Base-by-base conservation (phyloP, 2,113 vertebrate species). In the Rhabdomys dilectus region DNA sequence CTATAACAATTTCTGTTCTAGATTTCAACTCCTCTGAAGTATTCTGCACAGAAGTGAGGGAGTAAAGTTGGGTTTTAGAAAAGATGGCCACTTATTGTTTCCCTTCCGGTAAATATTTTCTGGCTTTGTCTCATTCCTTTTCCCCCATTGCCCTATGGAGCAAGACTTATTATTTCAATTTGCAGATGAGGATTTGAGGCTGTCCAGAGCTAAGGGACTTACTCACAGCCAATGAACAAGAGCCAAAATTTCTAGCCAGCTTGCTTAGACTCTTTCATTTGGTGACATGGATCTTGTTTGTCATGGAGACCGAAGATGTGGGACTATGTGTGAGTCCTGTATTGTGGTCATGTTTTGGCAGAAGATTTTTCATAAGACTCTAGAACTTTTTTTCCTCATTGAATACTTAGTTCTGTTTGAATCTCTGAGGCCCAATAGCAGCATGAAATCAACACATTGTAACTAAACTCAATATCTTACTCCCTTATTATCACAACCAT, bases 151-250 rank as follows among this genome's bases (percentile, higher is more conserved):
- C 48, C 22, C 70, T 84, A 1, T 66, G 80, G 93, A 56, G 26
- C 51, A 90, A 95, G 78, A 58, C 64, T 90, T 96, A 88, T 48
- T 89, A 95, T 78, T 64, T 85, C 84, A 90, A 85, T 93, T 96
- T 96, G 39, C 26, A 93, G 75, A 81, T 95, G 64, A 95, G 64
- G 48, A 93, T 93, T 22, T 90, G 66, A 96, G n/a, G 31, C 60
- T 92, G 76, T 76, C 78, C 39, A 85, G 94, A 29, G 39, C 86
- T 60, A 93, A 84, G 36, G 81, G 60, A 94, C 91, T 82, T 91
- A 31, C 86, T 95, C 81, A 53, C 39, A 94, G 31, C 1, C 85
- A 90, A 56, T 62, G 42, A 62, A 1, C 34, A 17, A 48, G 24
- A 68, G 75, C 1, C 15, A 58, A n/a, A 34, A 48, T 75, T 75